Conservation (phyloP, 2,113 vertebrate species). For the Probosciger aterrimus region DNA sequence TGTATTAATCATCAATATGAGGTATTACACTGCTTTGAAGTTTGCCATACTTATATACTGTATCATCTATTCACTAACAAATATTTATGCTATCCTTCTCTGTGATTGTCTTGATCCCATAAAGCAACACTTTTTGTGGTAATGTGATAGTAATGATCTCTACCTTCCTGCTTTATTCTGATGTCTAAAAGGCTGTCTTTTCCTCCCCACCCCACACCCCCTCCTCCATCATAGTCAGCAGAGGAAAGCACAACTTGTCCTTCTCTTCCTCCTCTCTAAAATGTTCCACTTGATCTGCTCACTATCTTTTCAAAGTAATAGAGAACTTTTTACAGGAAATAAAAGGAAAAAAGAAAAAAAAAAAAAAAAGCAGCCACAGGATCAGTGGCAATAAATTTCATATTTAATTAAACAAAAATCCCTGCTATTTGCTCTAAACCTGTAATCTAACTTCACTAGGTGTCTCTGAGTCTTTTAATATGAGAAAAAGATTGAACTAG, state of each 20-base stretch:
- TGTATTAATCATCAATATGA: background rate
- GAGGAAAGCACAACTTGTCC: background rate
- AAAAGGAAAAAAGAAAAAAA: fast-evolving
- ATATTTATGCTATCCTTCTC: background rate
- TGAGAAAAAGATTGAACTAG: background rate
- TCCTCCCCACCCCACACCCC: fast-evolving
- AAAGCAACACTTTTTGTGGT: background rate
- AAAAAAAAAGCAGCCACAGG: background rate
- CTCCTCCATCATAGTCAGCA: fast-evolving
- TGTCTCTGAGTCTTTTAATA: background rate
- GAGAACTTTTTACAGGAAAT: background rate
- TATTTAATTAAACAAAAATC: background rate
- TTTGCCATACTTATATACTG: background rate
- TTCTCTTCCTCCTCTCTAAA: background rate
- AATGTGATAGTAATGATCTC: background rate
- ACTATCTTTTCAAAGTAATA: background rate
- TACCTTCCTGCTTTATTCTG: background rate
- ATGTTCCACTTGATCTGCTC: background rate
- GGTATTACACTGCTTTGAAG: background rate
- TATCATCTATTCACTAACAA: background rate
- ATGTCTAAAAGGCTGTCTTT: background rate
- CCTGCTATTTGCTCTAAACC: background rate
- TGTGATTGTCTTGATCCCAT: background rate
- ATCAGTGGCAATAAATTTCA: background rate
- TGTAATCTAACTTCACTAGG: background rate